Evolutionary conservation across 2,888 invertebrate species (phyloP), one percentile per base, ranked within the genome.

Genomic region (Hirtodrosophila histrioides): DNA sequence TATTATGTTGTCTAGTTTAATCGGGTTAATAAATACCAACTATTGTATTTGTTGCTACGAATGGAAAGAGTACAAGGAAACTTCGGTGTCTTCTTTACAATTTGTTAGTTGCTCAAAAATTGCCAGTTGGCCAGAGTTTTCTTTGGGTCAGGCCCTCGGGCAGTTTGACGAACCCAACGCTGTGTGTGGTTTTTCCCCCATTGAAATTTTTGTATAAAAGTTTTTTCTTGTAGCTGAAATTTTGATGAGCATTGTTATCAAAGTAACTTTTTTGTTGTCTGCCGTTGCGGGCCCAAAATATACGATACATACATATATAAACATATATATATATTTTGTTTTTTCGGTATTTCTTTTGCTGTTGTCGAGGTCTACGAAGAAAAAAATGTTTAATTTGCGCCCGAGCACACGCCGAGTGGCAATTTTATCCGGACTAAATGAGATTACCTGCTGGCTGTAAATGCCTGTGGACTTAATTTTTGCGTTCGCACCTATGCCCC

Each of bases 231-330:
- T 78, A 69, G 66, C 73, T 70, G 50, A 75, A 86, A 58, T 71
- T 87, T 85, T 85, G 83, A 88, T 87, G 88, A 70, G 85, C 68
- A 41, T 44, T 76, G 67, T 81, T 86, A 78, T 84, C 72, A 78
- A 84, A 65, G 53, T 48, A 70, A 70, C 55, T 72, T 78, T 78
- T 71, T 68, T 54, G 50, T 57, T 39, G 57, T 41, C 44, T 53
- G 31, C 46, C 57, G 44, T 41, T 44, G 53, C 37, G 6, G 57
- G 45, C 27, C 62, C 17, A 49, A 56, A 17, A 17, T 17, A 17
- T 17, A 17, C 17, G 2, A 17, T 17, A 17, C 2, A 68, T 37
- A 44, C 7, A 31, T 31, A 31, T 31, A 31, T 31, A 31, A 4
- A 5, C 5, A 27, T 27, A 27, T 27, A 62, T 62, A 55, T 62